Conservation (phyloP, 2,797 vertebrate genomes). For the Manis crassicaudata region DNA sequence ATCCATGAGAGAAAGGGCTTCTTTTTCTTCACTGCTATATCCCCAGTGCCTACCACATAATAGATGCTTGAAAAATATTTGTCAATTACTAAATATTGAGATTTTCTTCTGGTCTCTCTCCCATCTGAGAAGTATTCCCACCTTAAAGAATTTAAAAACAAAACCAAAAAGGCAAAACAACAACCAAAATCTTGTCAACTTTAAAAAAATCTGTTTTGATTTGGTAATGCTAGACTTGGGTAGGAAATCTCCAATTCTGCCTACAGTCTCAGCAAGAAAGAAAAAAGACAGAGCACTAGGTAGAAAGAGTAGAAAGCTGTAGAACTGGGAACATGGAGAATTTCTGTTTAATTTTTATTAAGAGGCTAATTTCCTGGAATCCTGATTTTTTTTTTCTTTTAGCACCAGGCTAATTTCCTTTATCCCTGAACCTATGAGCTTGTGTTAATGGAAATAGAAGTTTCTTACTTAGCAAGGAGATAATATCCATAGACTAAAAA, state of each 20-base stretch:
- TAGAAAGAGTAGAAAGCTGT: not conserved
- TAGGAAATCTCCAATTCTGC: not conserved
- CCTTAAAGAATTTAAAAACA: conserved; percentile 15
- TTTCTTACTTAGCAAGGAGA: conserved; percentile 64
- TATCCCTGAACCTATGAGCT: not conserved
- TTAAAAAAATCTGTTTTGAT: not conserved
- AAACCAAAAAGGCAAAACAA: not conserved
- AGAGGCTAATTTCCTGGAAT: conserved; percentile 57
- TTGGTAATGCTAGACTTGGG: not conserved
- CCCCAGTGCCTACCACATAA: not conserved
- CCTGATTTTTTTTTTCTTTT: conserved; percentile 23
- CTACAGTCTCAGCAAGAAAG: not conserved
- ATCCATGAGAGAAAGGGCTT: not conserved
- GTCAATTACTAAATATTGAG: not conserved
- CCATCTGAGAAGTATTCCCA: not conserved
- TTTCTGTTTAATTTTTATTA: conserved; percentile 53
- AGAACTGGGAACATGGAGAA: not conserved
- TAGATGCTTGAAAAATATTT: not conserved
- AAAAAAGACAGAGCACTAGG: not conserved
- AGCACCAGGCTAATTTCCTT: conserved; percentile 50
- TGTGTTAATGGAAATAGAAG: conserved; percentile 58
- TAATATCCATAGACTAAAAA: conserved; percentile 75
- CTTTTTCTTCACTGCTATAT: not conserved
- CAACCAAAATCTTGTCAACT: not conserved
- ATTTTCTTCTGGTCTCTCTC: conserved; percentile 15